phyloP scores from a whole-genome alignment of 2,888 invertebrate species.

The Andricus quercusramuli region DNA sequence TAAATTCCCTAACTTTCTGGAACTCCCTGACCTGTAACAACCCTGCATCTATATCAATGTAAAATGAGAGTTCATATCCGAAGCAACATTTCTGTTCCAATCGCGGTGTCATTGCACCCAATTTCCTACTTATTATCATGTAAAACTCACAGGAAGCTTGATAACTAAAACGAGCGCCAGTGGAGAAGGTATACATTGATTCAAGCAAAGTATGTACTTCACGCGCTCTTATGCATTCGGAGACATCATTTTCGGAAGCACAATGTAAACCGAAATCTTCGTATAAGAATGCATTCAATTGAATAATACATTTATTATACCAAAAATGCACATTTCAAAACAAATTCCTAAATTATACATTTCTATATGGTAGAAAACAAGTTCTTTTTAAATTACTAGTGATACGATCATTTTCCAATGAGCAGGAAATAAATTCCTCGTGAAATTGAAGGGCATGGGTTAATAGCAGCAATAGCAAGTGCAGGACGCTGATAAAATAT shows the following conservation, averaged over 20 bases:
- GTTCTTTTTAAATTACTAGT: neutral
- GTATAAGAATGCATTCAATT: neutral
- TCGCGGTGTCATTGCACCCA: conserved; percentile 57
- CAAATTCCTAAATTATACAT: neutral
- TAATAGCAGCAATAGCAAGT: conserved; percentile 49
- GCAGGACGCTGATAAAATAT: conserved; percentile 47
- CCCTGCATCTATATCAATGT: neutral
- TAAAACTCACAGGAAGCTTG: conserved; percentile 64
- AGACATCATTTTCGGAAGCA: neutral
- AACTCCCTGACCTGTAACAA: too few relatives aligned
- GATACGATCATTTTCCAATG: neutral
- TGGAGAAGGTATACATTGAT: conserved; percentile 45
- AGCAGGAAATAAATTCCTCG: conserved; percentile 33
- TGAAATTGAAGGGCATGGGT: conserved; percentile 54
- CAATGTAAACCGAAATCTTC: neutral
- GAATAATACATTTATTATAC: neutral
- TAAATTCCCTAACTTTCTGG: too few relatives aligned
- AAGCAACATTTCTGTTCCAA: conserved; percentile 36
- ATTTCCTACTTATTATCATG: conserved; percentile 65
- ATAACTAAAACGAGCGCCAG: conserved; percentile 56
- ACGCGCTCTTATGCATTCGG: neutral
- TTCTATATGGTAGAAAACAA: neutral
- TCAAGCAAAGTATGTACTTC: conserved; percentile 38
- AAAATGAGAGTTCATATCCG: conserved; percentile 26
- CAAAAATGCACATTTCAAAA: neutral